phyloP scores from a whole-genome alignment of 2,113 vertebrate species.

The Sturnus vulgaris region DNA sequence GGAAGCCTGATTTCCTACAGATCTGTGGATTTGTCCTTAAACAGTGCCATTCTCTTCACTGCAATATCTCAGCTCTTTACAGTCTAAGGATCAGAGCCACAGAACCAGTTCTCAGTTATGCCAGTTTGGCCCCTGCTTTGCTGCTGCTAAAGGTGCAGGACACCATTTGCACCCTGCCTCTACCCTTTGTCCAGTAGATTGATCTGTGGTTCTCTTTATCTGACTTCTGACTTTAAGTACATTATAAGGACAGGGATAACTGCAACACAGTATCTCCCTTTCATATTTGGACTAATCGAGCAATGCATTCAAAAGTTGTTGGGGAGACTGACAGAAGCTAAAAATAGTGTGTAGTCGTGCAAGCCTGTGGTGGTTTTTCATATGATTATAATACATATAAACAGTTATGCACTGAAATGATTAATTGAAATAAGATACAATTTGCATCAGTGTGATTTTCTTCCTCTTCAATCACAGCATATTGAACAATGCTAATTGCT shows the following conservation, averaged over 20 bases:
- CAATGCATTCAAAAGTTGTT: neutral
- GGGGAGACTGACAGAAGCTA: neutral
- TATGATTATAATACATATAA: neutral
- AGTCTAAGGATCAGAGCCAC: neutral
- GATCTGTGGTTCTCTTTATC: neutral
- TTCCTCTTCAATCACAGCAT: neutral
- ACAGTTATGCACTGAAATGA: neutral
- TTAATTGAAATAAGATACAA: neutral
- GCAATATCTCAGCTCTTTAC: neutral
- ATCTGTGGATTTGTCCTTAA: neutral
- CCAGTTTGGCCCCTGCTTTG: neutral
- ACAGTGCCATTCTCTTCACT: neutral
- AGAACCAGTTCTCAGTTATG: accelerated
- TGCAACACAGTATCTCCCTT: neutral
- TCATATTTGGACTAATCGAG: neutral
- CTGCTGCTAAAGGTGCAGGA: neutral
- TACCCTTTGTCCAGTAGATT: neutral
- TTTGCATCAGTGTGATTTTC: neutral
- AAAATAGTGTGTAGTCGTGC: neutral
- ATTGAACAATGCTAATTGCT: neutral
- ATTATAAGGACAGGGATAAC: neutral
- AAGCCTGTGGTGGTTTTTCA: neutral
- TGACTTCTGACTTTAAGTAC: neutral
- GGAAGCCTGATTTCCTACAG: neutral
- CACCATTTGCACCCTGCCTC: neutral